These are phyloP conservation scores for Ranitomeya imitator DNA, from an alignment of 2,113 vertebrate genomes.

Conservation along the genomic window DNA sequence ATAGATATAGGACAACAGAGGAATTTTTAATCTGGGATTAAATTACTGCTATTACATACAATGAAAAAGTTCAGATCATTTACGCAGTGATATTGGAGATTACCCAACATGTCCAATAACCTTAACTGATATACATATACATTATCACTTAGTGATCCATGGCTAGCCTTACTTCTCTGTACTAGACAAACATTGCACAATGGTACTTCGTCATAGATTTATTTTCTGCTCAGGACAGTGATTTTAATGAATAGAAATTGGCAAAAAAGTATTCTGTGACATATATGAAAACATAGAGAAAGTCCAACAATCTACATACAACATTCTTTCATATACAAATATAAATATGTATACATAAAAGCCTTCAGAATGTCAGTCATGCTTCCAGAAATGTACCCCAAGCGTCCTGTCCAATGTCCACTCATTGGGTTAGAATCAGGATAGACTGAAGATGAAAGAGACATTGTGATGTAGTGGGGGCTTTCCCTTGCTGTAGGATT, in stretches of 20 bases:
- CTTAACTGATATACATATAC: neutral
- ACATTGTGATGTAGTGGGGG: neutral
- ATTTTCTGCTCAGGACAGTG: neutral
- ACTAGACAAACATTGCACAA: neutral
- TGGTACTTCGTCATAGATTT: neutral
- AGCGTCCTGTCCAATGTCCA: neutral
- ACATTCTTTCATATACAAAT: slow-evolving; percentile 29
- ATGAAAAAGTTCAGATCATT: neutral
- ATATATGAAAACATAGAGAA: slow-evolving; percentile 11
- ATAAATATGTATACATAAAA: slow-evolving; percentile 34
- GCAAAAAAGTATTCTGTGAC: neutral
- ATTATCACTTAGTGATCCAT: neutral
- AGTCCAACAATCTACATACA: slow-evolving; percentile 9
- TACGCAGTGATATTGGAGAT: neutral
- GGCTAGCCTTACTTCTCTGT: neutral
- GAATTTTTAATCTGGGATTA: neutral
- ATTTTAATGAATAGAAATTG: slow-evolving; percentile 8
- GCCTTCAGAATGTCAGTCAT: slow-evolving; percentile 14
- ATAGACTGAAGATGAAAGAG: neutral
- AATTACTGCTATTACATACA: neutral
- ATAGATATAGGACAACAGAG: no score
- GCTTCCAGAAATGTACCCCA: neutral
- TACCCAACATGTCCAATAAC: neutral
- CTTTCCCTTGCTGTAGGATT: neutral
- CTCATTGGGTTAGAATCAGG: neutral